Evolutionary conservation across 1,140 invertebrate species (phyloP).

Genomic region (Maconellicoccus hirsutus): DNA sequence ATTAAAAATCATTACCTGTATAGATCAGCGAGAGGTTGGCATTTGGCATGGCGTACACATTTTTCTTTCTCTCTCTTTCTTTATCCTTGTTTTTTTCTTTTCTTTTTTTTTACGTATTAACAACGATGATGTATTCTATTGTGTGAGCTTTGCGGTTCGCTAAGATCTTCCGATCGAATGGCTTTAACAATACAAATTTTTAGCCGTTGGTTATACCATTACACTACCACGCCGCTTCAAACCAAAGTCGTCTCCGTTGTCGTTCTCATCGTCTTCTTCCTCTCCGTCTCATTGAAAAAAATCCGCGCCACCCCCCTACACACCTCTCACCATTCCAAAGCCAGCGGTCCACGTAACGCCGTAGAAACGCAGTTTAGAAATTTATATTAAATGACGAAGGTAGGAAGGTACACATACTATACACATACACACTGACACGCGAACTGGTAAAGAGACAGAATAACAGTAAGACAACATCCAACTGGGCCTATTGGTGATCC

Average conservation of each 20-base stretch:
- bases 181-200: slow-evolving; percentile 1
- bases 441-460: too few relatives aligned
- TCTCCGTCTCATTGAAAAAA: too few relatives aligned
- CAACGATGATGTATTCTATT: slow-evolving; percentile 4
- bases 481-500: background rate
- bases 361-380: too few relatives aligned
- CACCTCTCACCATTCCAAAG: too few relatives aligned
- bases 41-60: background rate
- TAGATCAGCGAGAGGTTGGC: background rate
- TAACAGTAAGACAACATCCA: background rate
- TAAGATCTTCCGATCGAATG: background rate
- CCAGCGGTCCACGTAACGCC: too few relatives aligned
- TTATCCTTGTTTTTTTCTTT: background rate
- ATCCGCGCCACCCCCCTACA: too few relatives aligned
- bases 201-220: background rate
- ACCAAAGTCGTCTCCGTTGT: background rate
- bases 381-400: too few relatives aligned
- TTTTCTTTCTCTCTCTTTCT: background rate
- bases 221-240: background rate
- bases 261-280: too few relatives aligned
- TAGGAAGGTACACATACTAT: too few relatives aligned
- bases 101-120: background rate
- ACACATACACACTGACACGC: too few relatives aligned
- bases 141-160: background rate
- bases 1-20: background rate